Evolutionary conservation across 1,140 invertebrate genomes (phyloP), one percentile per base, ranked within the genome.

Genomic region (Drosophila serrata): DNA sequence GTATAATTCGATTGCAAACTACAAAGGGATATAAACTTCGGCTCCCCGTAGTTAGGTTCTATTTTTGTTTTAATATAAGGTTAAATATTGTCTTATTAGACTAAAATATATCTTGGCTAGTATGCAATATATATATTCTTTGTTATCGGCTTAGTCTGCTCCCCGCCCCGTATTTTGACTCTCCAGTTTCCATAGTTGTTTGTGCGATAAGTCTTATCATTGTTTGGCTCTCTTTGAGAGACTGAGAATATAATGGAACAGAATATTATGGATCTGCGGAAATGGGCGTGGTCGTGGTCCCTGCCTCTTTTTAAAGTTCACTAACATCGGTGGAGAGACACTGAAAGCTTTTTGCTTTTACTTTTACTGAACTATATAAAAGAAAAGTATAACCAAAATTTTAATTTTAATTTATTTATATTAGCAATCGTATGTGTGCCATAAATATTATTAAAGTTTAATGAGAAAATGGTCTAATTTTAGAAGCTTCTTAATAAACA

Each of bases 181-280:
- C 35, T 27, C 9, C 19, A 49, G 29, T 68, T 64, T 68, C 35
- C 61, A 22, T 53, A 53, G 45, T 29, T 37, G 27, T 35, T 61
- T 42, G 35, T 49, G 43, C 59, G 63, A 68, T 68, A 56, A 29
- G 31, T 33, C 22, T 72, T 73, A 72, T 73, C 69, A 70, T 70
- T 51, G 37, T 31, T 70, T 68, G 62, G 29, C 37, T 58, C 35
- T 33, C 49, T 35, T 17, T 15, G 48, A 9, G 48, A 9, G 31
- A 9, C 31, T 1, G 29, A 19, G 33, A 6, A 40, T 62, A 62
- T 31, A 59, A 67, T 22, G 12, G n/a, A n/a, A n/a, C n/a, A n/a
- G n/a, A n/a, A n/a, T n/a, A 51, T 39, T 57, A 17, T 45, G 9
- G 51, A n/a, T 48, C 39, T 37, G 31, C 22, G 39, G 48, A 75